Conservation (phyloP, 2,888 invertebrate genomes). For the Polydrusus cervinus region DNA sequence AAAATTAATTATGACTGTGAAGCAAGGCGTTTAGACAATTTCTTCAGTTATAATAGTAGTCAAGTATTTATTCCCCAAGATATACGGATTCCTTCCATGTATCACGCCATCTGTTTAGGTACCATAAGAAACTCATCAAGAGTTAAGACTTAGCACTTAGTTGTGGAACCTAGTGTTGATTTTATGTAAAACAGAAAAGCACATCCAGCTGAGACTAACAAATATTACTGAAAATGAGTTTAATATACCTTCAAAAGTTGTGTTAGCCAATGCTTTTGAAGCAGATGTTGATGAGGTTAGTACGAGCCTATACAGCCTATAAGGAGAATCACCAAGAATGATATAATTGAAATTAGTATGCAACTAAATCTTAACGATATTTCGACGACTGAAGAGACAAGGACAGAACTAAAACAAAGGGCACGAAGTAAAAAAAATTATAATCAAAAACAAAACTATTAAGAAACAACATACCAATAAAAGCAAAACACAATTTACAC, state of each 20-base stretch:
- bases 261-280: too few species aligned
- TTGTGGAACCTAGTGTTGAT: slow-evolving; percentile 6
- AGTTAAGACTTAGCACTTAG: slow-evolving; percentile 26
- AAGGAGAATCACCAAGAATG: background rate
- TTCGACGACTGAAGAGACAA: too few species aligned
- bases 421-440: too few species aligned
- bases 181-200: background rate
- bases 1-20: too few species aligned
- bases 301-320: background rate
- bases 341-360: background rate
- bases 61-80: background rate
- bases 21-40: too few species aligned
- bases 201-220: slow-evolving; percentile 5
- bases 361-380: background rate
- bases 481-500: too few species aligned
- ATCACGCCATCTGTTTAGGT: background rate
- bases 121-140: slow-evolving; percentile 16
- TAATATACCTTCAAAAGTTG: background rate
- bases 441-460: too few species aligned
- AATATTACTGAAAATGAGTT: slow-evolving; percentile 27
- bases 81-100: background rate
- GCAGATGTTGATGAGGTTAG: too few species aligned
- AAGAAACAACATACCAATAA: too few species aligned
- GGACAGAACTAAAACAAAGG: background rate
- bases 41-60: background rate